phyloP scores from a whole-genome alignment of 23 tunicate genomes.

The Oikopleura dioica region DNA sequence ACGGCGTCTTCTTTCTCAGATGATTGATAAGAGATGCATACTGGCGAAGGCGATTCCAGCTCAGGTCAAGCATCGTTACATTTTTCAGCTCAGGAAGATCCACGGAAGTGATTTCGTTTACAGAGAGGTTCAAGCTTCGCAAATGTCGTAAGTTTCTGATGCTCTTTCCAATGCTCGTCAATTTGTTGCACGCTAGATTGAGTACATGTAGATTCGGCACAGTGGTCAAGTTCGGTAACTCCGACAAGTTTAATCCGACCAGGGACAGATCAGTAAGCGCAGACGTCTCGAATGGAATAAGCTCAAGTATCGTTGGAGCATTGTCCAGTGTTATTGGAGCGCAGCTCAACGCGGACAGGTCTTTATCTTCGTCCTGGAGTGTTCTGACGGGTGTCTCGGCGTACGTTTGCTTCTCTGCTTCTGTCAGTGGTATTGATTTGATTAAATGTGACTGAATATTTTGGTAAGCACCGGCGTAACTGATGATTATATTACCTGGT shows the following conservation, averaged over 20 bases:
- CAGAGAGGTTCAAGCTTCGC: neutral
- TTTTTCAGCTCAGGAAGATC: neutral
- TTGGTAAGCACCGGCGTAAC: too few species aligned
- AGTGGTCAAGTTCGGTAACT: neutral
- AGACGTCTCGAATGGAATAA: neutral
- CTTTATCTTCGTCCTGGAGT: neutral
- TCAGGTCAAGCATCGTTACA: slow-evolving; percentile 14
- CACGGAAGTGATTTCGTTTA: neutral
- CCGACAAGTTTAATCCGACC: neutral
- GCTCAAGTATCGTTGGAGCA: neutral
- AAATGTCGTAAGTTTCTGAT: neutral
- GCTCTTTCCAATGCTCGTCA: neutral
- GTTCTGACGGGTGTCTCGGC: too few species aligned
- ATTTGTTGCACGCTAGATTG: neutral
- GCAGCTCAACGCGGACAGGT: neutral
- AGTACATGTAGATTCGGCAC: neutral
- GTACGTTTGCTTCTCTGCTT: too few species aligned
- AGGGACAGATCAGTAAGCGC: neutral
- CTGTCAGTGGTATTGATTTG: too few species aligned
- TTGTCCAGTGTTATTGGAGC: neutral
- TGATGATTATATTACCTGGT: too few species aligned
- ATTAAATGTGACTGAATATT: too few species aligned
- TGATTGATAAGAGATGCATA: neutral
- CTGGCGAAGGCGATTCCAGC: slow-evolving; percentile 54
- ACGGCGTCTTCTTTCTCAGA: neutral